Percentiles rank a stretch among this genome's conserved stretches.
phyloP scores from a whole-genome alignment of 2,113 vertebrate genomes.

The Cephalopterus ornatus region DNA sequence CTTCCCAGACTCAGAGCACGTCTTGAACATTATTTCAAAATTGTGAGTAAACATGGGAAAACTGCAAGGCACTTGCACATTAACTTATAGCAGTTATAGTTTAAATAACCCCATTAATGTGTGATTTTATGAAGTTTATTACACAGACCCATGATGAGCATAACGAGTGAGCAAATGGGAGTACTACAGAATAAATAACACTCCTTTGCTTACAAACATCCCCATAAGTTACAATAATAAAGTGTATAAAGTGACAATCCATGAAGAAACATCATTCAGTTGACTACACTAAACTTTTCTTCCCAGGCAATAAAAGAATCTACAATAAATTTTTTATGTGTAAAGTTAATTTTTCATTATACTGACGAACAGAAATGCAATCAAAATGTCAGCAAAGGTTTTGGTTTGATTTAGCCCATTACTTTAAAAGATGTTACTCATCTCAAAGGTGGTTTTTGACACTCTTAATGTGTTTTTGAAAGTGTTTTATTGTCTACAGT shows the following conservation, averaged over 20 bases:
- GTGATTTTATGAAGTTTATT: conserved; percentile 52
- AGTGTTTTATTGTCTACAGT: conserved; percentile 22
- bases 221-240: conserved; percentile 65
- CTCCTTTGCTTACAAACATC: conserved; percentile 60
- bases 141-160: conserved; percentile 31
- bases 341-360: conserved; percentile 71
- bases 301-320: conserved; percentile 43
- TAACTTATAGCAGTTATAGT: conserved; percentile 31
- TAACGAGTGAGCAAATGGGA: conserved; percentile 45
- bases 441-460: conserved; percentile 51
- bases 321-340: conserved; percentile 64
- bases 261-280: conserved; percentile 46
- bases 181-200: conserved; percentile 50
- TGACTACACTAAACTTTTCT: conserved; percentile 54
- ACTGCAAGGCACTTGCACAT: conserved; percentile 44
- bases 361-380: conserved; percentile 22
- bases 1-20: not conserved
- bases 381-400: conserved; percentile 65
- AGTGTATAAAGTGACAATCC: conserved; percentile 43
- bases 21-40: conserved; percentile 24
- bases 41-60: conserved; percentile 36
- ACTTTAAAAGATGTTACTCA: conserved; percentile 54
- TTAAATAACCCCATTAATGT: conserved; percentile 65
- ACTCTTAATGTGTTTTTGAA: conserved; percentile 51
- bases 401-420: conserved; percentile 58